Percentiles rank a stretch among this genome's conserved stretches.
phyloP scores from a whole-genome alignment of 2,113 vertebrate genomes.

The Notechis scutatus region DNA sequence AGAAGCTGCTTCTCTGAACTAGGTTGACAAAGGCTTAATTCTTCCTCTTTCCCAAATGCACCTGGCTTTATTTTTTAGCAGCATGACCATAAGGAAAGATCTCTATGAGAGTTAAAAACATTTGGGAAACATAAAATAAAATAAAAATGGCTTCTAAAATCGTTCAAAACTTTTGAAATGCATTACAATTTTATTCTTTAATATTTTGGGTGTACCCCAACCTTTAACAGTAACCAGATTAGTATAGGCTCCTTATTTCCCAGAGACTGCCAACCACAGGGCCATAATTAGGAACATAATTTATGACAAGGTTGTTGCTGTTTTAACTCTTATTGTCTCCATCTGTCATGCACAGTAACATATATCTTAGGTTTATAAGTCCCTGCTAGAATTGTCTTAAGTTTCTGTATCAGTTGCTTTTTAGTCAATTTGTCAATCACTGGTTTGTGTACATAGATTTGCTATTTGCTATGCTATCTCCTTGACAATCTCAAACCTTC shows the following conservation, averaged over 20 bases:
- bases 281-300: slow-evolving; percentile 11
- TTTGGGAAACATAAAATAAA: neutral
- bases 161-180: neutral
- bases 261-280: neutral
- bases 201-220: neutral
- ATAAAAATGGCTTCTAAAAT: neutral
- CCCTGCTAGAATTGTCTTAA: neutral
- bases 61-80: neutral
- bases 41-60: neutral
- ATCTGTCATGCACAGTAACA: slow-evolving; percentile 13
- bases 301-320: neutral
- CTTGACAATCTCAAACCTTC: neutral
- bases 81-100: neutral
- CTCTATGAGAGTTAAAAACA: neutral
- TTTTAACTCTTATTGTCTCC: neutral
- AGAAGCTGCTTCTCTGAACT: neutral
- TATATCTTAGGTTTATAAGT: fast-evolving
- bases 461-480: slow-evolving; percentile 4
- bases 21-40: neutral
- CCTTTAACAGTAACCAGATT: neutral
- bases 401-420: neutral
- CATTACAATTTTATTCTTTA: neutral
- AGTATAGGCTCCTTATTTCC: neutral
- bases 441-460: slow-evolving; percentile 4
- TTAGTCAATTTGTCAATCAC: slow-evolving; percentile 12